phyloP scores from a whole-genome alignment of 1,140 invertebrate genomes.

The Drosophila orosa region DNA sequence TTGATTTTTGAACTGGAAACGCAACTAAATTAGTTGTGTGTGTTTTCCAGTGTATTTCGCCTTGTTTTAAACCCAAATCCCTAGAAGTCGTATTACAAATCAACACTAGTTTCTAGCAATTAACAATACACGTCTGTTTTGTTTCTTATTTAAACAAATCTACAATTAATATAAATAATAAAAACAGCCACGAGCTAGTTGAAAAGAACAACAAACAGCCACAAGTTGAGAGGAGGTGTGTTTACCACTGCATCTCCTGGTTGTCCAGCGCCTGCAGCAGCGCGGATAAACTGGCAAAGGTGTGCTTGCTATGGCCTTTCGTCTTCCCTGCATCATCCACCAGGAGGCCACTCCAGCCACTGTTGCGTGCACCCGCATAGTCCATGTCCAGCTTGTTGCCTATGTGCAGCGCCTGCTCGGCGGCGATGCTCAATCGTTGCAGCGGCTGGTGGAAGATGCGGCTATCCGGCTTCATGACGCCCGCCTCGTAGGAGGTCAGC shows the following conservation, averaged over 20 bases:
- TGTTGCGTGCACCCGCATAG: slow-evolving; percentile 89
- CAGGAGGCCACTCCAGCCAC: slow-evolving; percentile 89
- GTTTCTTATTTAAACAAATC: slow-evolving; percentile 12
- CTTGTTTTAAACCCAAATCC: not conserved
- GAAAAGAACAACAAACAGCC: slow-evolving; percentile 1
- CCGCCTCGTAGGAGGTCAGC: slow-evolving; percentile 75
- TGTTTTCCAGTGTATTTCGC: not conserved
- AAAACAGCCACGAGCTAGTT: slow-evolving; percentile 10
- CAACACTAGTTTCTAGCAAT: slow-evolving; percentile 13
- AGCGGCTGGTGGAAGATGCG: slow-evolving; percentile 67
- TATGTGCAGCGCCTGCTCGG: slow-evolving; percentile 90
- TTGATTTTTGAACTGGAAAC: not conserved
- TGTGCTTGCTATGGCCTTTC: slow-evolving; percentile 1
- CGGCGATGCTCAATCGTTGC: slow-evolving; percentile 64
- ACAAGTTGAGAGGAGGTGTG: not conserved
- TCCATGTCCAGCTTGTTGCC: slow-evolving; percentile 91
- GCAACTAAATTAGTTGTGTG: slow-evolving; percentile 9
- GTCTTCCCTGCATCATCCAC: slow-evolving; percentile 6
- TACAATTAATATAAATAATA: slow-evolving; percentile 8
- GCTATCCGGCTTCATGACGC: slow-evolving; percentile 66
- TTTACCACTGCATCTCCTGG: slow-evolving; percentile 57
- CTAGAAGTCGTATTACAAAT: not conserved
- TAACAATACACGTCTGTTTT: not conserved
- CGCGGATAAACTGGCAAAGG: slow-evolving; percentile 43
- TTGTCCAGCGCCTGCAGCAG: slow-evolving; percentile 55